Base-by-base conservation (phyloP, 2,113 vertebrate species). In the Rhinogobius similis region DNA sequence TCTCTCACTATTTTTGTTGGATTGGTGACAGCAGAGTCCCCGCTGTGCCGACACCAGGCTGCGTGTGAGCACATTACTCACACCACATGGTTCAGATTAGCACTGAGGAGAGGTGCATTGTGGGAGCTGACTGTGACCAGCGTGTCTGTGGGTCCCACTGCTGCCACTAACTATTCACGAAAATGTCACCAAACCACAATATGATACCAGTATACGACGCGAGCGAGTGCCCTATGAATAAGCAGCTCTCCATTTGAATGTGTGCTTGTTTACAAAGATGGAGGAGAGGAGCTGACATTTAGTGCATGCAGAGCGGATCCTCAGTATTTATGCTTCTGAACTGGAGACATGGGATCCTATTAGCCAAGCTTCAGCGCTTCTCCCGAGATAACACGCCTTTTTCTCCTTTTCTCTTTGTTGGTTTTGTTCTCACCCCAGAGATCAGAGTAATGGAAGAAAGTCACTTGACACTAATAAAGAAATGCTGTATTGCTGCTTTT, bases 281-380 rank as follows among this genome's bases (percentile, higher is more conserved):
- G 80, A 59, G 78, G 65, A 73, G 78, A 75, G 67, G 79, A 72
- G 78, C 68, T 87, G 86, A 84, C 77, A 84, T 81, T 83, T 78
- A n/a, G 72, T 78, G 72, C 77, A 79, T 46, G 55, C 48, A 81
- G 82, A 72, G 65, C 76, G 80, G 75, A 88, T 83, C 73, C 81
- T 36, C 62, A 69, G 64, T 75, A 72, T 75, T 81, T 75, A 84
- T 44, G 29, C 68, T 44, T 65, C 75, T 85, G 71, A 63, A 63
- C 76, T 73, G 58, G 79, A 58, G 83, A 82, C 75, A 82, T 73
- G 71, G 73, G 78, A 86, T 84, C 81, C 73, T 83, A 78, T 89
- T 89, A 84, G 76, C 41, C 12, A 66, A 46, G 79, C 73, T 83
- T 85, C 80, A 74, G 46, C 76, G 84, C 77, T 11, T 63, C 58